Evolutionary conservation across 2,888 invertebrate species (phyloP), one percentile per base, ranked within the genome.

Genomic region (Adelognathus sp.): DNA sequence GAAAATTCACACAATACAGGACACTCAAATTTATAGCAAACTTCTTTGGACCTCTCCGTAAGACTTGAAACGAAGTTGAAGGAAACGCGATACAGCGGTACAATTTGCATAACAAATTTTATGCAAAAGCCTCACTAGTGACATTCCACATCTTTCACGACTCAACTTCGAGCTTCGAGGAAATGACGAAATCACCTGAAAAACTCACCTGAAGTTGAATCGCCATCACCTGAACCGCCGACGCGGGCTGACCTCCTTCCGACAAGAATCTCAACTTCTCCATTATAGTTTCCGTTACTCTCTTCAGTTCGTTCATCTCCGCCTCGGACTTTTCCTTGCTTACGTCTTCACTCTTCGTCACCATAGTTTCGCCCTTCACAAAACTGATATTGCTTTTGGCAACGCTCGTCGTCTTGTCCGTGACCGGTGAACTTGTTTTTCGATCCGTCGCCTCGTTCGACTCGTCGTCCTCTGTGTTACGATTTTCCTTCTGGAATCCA

Each of bases 181-280:
- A n/a, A n/a, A n/a, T n/a, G n/a, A n/a, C n/a, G 24, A 50, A 21
- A 11, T 21, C n/a, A 21, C 7, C 1, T 21, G 2, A 41, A 27
- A 56, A 58, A 84, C 86, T 86, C 86, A 94, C 94, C 90, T 94
- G 93, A 81, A 94, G 91, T 90, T 94, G 94, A 83, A 94, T 93
- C 50, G 93, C 90, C 93, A 94, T 93, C 29, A 92, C 88, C 91
- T 94, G 94, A 46, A 94, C 94, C 3, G 94, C 92, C 50, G 93
- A 93, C 16, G 93, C 92, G 24, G 91, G 88, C 9, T 92, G 92
- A 81, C 93, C 92, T 3, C 93, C 94, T 84, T 94, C 94, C 24
- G 93, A 92, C 64, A 94, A 88, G 88, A 94, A 94, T 79, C 90
- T 92, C 44, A 94, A 89, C 87, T 94, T 94, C 81, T 94, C 94